Conservation (phyloP, 2,797 vertebrate species). For the Lacerta viridis region DNA sequence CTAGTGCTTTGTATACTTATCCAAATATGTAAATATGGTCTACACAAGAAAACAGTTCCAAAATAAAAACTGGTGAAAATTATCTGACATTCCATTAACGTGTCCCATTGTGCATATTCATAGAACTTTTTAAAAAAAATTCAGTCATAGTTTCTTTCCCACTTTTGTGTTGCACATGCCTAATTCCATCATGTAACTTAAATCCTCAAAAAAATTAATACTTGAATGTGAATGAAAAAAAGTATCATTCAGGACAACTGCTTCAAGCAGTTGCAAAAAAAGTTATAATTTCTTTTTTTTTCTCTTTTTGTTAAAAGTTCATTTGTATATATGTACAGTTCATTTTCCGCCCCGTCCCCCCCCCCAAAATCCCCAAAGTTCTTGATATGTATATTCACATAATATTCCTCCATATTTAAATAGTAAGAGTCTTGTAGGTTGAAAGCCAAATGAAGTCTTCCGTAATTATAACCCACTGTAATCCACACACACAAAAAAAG, state of each 20-base stretch:
- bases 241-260: constrained; percentile 88
- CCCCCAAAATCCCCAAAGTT: constrained; percentile 82
- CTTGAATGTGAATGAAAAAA: constrained; percentile 86
- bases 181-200: constrained; percentile 87
- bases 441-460: constrained; percentile 85
- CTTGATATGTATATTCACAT: constrained; percentile 89
- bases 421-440: constrained; percentile 85
- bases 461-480: constrained; percentile 81
- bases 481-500: constrained; percentile 83
- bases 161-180: constrained; percentile 90
- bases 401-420: constrained; percentile 87
- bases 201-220: constrained; percentile 90
- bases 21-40: constrained; percentile 97
- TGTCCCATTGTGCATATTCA: constrained; percentile 98
- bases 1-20: constrained; percentile 97
- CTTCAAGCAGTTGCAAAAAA: constrained; percentile 87
- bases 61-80: constrained; percentile 93
- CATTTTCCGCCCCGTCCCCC: constrained; percentile 59
- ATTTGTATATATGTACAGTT: constrained; percentile 84
- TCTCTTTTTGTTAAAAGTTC: constrained; percentile 76
- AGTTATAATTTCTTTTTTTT: constrained; percentile 62
- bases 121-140: constrained; percentile 75
- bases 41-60: constrained; percentile 97
- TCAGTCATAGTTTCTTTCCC: constrained; percentile 84
- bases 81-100: constrained; percentile 93